phyloP scores from a whole-genome alignment of 2,113 vertebrate genomes.

The Mesoclemmys tuberculata region DNA sequence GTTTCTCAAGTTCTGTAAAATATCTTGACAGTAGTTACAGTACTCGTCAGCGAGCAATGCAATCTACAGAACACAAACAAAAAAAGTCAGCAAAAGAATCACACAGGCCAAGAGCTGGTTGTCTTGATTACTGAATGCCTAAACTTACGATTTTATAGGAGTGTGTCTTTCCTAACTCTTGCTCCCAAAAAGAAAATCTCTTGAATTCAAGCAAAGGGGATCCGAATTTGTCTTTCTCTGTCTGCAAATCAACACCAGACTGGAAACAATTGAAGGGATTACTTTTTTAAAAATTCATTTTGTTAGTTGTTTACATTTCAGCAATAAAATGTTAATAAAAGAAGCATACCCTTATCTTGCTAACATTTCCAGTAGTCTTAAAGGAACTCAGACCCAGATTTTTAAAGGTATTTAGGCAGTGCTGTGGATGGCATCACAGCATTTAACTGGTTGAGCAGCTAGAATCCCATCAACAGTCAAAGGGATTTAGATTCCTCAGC shows the following conservation, averaged over 20 bases:
- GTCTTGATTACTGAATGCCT: accelerated
- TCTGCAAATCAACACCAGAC: constrained; percentile 42
- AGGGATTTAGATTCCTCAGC: background rate
- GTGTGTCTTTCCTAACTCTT: constrained; percentile 66
- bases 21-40: constrained; percentile 72
- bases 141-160: constrained; percentile 59
- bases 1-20: constrained; percentile 70
- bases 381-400: background rate
- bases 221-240: constrained; percentile 30
- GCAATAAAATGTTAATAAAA: background rate
- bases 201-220: constrained; percentile 59
- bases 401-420: background rate
- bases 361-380: constrained; percentile 21
- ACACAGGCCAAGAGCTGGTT: background rate
- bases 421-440: background rate
- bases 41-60: constrained; percentile 68
- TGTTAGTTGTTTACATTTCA: background rate
- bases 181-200: constrained; percentile 67
- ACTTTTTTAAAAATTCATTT: background rate
- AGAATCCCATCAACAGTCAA: background rate
- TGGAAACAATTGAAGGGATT: constrained; percentile 50
- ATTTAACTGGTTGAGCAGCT: background rate
- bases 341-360: background rate
- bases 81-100: background rate
- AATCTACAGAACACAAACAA: constrained; percentile 55